Evolutionary conservation across 2,797 vertebrate species (phyloP).

Genomic region (Sebastes steindachneri): DNA sequence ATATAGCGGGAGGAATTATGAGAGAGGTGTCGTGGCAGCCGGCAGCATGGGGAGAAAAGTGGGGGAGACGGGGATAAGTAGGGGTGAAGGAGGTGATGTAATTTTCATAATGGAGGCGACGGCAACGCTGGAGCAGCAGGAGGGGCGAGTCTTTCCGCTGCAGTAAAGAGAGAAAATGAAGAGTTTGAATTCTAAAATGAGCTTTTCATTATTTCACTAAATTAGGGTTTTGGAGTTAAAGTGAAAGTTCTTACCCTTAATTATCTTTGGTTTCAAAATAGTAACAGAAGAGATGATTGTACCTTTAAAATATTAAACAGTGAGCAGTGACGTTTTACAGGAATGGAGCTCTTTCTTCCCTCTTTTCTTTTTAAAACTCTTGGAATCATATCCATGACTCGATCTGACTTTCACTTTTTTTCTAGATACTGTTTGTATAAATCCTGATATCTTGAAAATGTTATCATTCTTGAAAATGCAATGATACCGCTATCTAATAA

Average conservation of each 20-base stretch:
- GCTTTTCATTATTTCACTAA: slow-evolving; percentile 24
- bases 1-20: slow-evolving; percentile 62
- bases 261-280: slow-evolving; percentile 34
- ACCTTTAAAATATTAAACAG: slow-evolving; percentile 12
- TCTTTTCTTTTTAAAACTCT: neutral
- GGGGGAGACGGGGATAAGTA: neutral
- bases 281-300: slow-evolving; percentile 19
- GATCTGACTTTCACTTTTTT: neutral
- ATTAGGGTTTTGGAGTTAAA: slow-evolving; percentile 16
- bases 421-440: no score
- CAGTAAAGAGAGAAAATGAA: neutral
- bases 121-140: neutral
- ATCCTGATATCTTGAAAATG: no score
- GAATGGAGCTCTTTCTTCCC: neutral
- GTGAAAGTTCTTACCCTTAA: slow-evolving; percentile 20
- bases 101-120: slow-evolving; percentile 58
- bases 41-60: neutral
- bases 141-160: neutral
- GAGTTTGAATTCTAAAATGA: slow-evolving; percentile 3
- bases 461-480: neutral
- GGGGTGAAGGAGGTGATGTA: neutral
- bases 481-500: neutral
- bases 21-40: slow-evolving; percentile 14
- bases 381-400: neutral
- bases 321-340: neutral